Base-by-base conservation (phyloP, 2,113 vertebrate genomes). In the pig (Sus scrofa) region DNA sequence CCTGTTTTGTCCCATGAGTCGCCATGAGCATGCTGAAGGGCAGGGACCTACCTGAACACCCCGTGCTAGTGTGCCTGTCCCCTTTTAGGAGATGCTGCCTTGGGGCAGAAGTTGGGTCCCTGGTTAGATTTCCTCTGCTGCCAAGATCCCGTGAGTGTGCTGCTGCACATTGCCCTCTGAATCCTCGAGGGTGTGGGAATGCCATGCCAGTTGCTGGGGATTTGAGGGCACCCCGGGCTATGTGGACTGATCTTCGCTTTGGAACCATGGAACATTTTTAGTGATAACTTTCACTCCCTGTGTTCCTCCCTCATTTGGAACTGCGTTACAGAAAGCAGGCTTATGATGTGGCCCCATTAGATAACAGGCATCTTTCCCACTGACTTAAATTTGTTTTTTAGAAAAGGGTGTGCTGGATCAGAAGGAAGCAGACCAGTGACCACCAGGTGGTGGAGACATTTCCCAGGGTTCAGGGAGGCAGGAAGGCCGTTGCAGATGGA, bases 11-110 rank as follows among this genome's bases (percentile, higher is more conserved):
- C 22, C 60, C 11, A 2, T 56, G 67, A 37, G 7, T 8, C 5
- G 44, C 50, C 56, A 37, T n/a, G 68, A 34, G n/a, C 1, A 1
- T 52, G 77, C 60, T 68, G 58, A 86, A 83, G 54, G 24, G 34
- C 24, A 34, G n/a, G 1, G 1, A 10, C 26, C 20, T 50, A 19
- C 20, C 27, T 34, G 18, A 77, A 34, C 0, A 0, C 37, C 19
- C 30, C 67, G 27, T 34, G 26, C 26, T 24, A 58, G 12, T 18
- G 26, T 44, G 19, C 4, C 2, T 3, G 7, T 18, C n/a, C 3
- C 32, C 7, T 20, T n/a, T 52, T 60, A 65, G 82, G 56, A 63
- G 60, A 89, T 12, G 24, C 39, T 89, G 50, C 2, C 70, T 92
- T 54, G 50, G n/a, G 71, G 39, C 24, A 73, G 62, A 79, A n/a